Evolutionary conservation across 1,140 invertebrate genomes (phyloP).

Genomic region (Dolichoris vasculosae): DNA sequence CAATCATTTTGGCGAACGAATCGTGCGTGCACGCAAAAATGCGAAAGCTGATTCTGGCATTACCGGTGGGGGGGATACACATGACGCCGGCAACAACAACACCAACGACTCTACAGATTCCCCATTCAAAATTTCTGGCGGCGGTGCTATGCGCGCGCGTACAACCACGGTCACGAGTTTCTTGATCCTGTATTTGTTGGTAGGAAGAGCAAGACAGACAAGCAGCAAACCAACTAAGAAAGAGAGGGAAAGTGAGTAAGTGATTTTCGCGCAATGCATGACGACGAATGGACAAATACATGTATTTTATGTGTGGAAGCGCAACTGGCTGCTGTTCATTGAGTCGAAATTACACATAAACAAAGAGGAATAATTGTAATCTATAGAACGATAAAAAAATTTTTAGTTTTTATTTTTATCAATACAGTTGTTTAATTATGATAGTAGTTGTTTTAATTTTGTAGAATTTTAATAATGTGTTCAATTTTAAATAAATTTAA

Average conservation of each 20-base stretch:
- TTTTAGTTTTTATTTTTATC: background rate
- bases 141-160: background rate
- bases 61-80: background rate
- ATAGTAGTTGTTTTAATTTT: background rate
- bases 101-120: constrained; percentile 8
- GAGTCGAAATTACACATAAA: background rate
- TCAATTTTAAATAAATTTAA: no score
- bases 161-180: background rate
- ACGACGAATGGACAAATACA: background rate
- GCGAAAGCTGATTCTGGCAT: background rate
- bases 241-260: background rate
- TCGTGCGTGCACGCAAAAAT: background rate
- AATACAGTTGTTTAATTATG: background rate
- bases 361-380: background rate
- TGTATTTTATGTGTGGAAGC: constrained; percentile 12
- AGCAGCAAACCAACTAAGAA: background rate
- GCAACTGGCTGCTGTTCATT: constrained; percentile 2
- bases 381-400: background rate
- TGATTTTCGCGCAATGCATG: constrained; percentile 24
- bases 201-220: background rate
- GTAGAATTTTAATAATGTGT: no score
- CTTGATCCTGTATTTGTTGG: background rate
- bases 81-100: constrained; percentile 7
- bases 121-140: constrained; percentile 40
- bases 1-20: background rate